Evolutionary conservation across 1,140 invertebrate genomes (phyloP).

Genomic region (Anoplophora glabripennis): DNA sequence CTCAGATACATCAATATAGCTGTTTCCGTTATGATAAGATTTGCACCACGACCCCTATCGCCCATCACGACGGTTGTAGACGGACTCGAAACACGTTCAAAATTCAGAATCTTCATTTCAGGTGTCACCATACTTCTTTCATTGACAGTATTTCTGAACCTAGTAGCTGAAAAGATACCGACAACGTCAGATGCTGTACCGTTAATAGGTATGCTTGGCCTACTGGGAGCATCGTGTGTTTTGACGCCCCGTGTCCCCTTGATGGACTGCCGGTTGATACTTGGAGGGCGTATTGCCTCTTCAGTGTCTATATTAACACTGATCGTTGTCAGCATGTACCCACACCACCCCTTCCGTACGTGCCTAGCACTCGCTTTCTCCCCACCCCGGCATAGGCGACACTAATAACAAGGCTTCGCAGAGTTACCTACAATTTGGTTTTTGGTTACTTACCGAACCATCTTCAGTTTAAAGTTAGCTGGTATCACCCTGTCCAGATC

Average conservation of each 20-base stretch:
- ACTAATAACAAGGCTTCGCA: background rate
- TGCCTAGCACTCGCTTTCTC: constrained; percentile 6
- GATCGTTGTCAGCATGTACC: constrained; percentile 22
- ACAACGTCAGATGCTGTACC: constrained; percentile 85
- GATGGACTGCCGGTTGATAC: constrained; percentile 51
- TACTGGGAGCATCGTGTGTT: constrained; percentile 48
- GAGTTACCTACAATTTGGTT: background rate
- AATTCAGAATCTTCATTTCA: constrained; percentile 25
- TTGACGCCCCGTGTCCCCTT: constrained; percentile 47
- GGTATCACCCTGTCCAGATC: too few relatives aligned
- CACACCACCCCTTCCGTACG: constrained; percentile 8
- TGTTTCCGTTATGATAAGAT: too few relatives aligned
- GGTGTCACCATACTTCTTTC: constrained; percentile 97
- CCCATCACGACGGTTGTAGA: constrained; percentile 5
- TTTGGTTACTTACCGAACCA: too few relatives aligned
- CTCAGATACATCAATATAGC: background rate
- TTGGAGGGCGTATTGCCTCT: constrained; percentile 46
- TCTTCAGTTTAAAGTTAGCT: too few relatives aligned
- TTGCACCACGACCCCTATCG: background rate
- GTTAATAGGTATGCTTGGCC: constrained; percentile 55
- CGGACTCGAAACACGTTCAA: background rate
- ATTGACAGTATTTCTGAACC: constrained; percentile 95
- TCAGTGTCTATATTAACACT: constrained; percentile 12
- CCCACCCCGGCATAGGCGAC: constrained; percentile 7
- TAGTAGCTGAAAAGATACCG: constrained; percentile 90